Percentiles rank a stretch among this genome's conserved stretches.
phyloP scores from a whole-genome alignment of 1,140 invertebrate genomes.

The Scaptomyza graminum region DNA sequence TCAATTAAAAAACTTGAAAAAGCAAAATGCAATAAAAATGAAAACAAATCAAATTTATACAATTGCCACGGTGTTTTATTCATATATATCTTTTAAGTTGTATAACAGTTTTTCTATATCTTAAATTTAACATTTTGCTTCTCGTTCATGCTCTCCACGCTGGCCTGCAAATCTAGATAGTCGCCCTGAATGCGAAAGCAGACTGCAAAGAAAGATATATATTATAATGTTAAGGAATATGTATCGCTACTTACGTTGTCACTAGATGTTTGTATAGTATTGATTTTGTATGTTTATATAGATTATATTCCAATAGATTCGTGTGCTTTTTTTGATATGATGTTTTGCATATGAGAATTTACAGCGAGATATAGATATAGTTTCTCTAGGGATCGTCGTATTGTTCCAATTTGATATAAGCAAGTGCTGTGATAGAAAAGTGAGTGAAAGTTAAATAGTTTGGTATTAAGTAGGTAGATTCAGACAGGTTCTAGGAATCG shows the following conservation, averaged over 20 bases:
- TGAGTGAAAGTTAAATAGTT: slow-evolving; percentile 42
- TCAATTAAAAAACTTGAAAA: slow-evolving; percentile 56
- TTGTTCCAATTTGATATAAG: slow-evolving; percentile 83
- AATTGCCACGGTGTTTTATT: slow-evolving; percentile 34
- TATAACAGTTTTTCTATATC: slow-evolving; percentile 34
- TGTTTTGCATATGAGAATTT: slow-evolving; percentile 38
- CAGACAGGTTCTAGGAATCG: slow-evolving; percentile 52
- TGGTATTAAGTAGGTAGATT: slow-evolving; percentile 6
- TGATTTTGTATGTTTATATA: slow-evolving; percentile 12
- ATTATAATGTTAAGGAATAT: not conserved
- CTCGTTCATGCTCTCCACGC: slow-evolving; percentile 69
- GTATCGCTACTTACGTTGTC: slow-evolving; percentile 66
- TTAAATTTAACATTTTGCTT: slow-evolving; percentile 80
- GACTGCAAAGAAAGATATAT: slow-evolving; percentile 50
- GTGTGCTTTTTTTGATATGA: slow-evolving; percentile 48
- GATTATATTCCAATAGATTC: slow-evolving; percentile 51
- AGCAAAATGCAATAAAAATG: slow-evolving; percentile 64
- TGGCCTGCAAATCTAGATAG: slow-evolving; percentile 65
- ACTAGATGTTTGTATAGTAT: slow-evolving; percentile 42
- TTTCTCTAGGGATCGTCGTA: slow-evolving; percentile 79
- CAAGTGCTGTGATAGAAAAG: slow-evolving; percentile 79
- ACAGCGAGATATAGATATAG: slow-evolving; percentile 25
- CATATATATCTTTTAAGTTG: not conserved
- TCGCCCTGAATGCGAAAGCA: slow-evolving; percentile 73
- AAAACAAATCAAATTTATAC: slow-evolving; percentile 21